Evolutionary conservation across 2,113 vertebrate species (phyloP).

Genomic region (Macaca mulatta): DNA sequence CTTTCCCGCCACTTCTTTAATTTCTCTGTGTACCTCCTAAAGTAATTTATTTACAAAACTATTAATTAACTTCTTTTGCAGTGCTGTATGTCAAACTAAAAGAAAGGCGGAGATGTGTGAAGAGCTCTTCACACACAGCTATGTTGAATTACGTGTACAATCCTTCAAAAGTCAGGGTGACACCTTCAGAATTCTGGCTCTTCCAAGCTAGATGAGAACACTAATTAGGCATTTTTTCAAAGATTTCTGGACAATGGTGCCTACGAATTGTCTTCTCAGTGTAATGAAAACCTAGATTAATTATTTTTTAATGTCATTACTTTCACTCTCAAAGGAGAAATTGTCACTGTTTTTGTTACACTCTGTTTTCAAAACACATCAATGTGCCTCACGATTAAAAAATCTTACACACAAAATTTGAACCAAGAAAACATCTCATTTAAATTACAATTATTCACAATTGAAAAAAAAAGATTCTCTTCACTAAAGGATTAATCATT

Average conservation of each 20-base stretch:
- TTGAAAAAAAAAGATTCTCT: not conserved
- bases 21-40: conserved; percentile 26
- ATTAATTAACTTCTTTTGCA: conserved; percentile 35
- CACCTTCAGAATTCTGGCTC: not conserved
- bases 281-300: not conserved
- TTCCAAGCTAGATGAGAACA: not conserved
- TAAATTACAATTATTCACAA: not conserved
- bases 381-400: not conserved
- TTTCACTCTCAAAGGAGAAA: conserved; percentile 41
- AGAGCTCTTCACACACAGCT: not conserved
- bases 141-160: not conserved
- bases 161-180: not conserved
- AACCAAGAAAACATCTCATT: not conserved
- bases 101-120: not conserved
- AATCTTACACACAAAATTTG: conserved; percentile 29
- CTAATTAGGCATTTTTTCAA: not conserved
- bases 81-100: not conserved
- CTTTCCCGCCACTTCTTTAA: conserved; percentile 13
- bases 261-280: not conserved
- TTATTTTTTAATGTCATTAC: conserved; percentile 18
- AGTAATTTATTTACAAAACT: conserved; percentile 43
- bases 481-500: not conserved
- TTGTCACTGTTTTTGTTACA: not conserved
- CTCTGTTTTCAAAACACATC: conserved; percentile 12
- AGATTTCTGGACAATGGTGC: not conserved